A percentile compares a stretch with the other conserved stretches of the same genome.
These are phyloP conservation scores for Phaonia tiefii DNA, from an alignment of 2,888 invertebrate genomes.

Conservation along the genomic window DNA sequence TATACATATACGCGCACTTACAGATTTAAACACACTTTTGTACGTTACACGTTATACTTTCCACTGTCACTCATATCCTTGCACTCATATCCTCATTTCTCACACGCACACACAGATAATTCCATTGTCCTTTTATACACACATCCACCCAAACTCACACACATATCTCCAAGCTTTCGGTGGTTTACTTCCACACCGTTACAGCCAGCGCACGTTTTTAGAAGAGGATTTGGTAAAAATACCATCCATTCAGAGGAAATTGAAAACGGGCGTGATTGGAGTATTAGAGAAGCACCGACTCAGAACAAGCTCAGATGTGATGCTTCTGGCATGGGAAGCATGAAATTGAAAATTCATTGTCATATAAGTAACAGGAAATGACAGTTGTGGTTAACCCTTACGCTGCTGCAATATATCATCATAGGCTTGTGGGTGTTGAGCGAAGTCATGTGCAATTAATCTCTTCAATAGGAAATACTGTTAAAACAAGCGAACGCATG, in stretches of 20 bases:
- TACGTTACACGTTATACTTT: neutral
- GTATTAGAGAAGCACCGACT: conserved; percentile 4
- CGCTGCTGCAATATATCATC: no score
- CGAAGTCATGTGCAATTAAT: no score
- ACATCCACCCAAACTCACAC: neutral
- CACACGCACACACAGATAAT: no score
- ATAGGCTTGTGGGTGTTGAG: no score
- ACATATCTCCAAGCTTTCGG: neutral
- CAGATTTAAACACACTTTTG: neutral
- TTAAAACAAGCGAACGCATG: no score
- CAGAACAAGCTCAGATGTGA: neutral
- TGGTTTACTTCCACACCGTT: no score
- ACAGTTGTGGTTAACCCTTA: no score
- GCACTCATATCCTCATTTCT: no score
- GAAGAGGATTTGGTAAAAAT: neutral
- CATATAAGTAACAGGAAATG: neutral
- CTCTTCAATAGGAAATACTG: no score
- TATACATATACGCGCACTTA: no score
- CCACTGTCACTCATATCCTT: no score
- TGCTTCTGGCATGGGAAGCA: neutral
- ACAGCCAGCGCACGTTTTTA: neutral
- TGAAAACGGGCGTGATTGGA: conserved; percentile 13
- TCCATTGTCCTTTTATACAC: neutral
- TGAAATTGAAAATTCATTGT: conserved; percentile 7
- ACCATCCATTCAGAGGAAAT: neutral